phyloP scores from a whole-genome alignment of 1,140 invertebrate genomes.

The Atta texana region DNA sequence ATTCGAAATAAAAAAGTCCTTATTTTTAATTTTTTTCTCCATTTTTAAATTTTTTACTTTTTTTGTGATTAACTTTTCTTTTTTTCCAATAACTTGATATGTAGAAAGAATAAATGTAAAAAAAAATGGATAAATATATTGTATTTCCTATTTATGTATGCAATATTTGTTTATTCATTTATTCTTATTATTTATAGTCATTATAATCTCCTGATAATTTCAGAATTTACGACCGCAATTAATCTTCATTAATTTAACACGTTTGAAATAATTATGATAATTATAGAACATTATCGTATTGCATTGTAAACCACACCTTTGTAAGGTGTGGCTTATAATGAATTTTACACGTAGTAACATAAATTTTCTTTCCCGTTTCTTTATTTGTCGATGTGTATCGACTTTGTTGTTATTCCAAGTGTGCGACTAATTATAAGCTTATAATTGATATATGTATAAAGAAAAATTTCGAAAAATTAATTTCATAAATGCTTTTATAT shows the following conservation, averaged over 20 bases:
- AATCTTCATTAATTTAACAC: slow-evolving; percentile 18
- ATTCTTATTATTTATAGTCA: not conserved
- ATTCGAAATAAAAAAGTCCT: not conserved
- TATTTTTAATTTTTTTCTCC: not conserved
- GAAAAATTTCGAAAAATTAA: not conserved
- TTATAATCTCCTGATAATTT: not conserved
- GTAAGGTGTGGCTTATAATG: not conserved
- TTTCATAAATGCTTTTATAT: not conserved
- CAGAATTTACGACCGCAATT: not conserved
- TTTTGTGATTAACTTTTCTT: not conserved
- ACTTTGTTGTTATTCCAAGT: not conserved
- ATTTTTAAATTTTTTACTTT: not conserved
- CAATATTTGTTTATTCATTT: not conserved
- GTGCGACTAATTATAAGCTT: not conserved
- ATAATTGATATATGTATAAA: not conserved
- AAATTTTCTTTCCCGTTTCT: not conserved
- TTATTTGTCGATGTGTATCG: not conserved
- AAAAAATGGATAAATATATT: not conserved
- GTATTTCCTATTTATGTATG: not conserved
- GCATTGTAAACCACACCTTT: slow-evolving; percentile 15
- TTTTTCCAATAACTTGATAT: not conserved
- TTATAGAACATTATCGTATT: not conserved
- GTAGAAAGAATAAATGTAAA: not conserved
- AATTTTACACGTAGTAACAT: not conserved
- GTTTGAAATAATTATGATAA: not conserved